phyloP scores from a whole-genome alignment of 1,140 invertebrate genomes.

The Cepaea nemoralis region DNA sequence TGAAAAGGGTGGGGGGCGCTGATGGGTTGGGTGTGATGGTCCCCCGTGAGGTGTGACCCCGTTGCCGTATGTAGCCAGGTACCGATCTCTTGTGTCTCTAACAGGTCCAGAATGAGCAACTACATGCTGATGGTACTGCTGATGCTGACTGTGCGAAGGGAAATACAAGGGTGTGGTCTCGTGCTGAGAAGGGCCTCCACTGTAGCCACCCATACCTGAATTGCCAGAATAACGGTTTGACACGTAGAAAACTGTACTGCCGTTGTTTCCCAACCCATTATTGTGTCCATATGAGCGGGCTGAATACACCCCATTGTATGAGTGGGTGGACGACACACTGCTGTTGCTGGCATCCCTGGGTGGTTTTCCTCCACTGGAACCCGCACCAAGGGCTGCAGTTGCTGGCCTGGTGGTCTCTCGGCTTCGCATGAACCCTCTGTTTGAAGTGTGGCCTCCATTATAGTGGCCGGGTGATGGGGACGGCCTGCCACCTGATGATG shows the following conservation, averaged over 20 bases:
- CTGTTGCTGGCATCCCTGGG: constrained; percentile 58
- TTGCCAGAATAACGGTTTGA: background rate
- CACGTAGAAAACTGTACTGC: background rate
- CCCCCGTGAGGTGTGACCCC: background rate
- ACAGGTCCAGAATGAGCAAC: background rate
- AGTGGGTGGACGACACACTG: constrained; percentile 59
- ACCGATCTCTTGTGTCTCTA: constrained; percentile 11
- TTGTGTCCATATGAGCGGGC: constrained; percentile 46
- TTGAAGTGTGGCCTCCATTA: constrained; percentile 26
- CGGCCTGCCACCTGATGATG: constrained; percentile 45
- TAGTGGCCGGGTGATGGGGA: constrained; percentile 36
- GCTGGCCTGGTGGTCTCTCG: constrained; percentile 30
- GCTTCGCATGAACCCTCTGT: constrained; percentile 33
- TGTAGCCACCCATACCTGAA: background rate
- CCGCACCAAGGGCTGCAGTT: constrained; percentile 12
- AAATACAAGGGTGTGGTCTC: background rate
- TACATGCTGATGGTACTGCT: background rate
- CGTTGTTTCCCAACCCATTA: background rate
- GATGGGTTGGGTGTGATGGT: background rate
- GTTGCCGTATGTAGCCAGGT: background rate
- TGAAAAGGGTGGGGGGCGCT: constrained; percentile 13
- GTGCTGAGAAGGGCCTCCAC: background rate
- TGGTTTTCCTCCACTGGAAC: constrained; percentile 26
- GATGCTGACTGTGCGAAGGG: constrained; percentile 1
- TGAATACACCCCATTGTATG: background rate